Evolutionary conservation across 2,797 vertebrate species (phyloP), one percentile per base, ranked within the genome.

Genomic region (Rhabdomys pumilio): DNA sequence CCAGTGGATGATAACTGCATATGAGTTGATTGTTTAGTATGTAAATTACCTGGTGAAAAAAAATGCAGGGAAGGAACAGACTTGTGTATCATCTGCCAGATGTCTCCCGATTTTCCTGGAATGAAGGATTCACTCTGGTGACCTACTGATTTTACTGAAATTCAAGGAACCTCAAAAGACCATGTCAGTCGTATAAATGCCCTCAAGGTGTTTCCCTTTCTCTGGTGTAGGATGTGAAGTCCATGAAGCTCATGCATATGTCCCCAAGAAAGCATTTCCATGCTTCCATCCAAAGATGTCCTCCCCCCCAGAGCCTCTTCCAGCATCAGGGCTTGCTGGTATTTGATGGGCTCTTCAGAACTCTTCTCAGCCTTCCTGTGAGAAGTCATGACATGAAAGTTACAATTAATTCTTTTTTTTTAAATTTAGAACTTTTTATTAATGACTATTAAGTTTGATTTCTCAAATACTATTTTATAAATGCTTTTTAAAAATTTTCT

Each of bases 381-480:
- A 96, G 24, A 89, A 75, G 57, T 75, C 38, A n/a, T 79, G 34
- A n/a, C 24, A 50, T 94, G 38, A 53, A 38, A 15, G n/a, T 75
- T 93, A 47, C 61, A 41, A 59, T 67, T 44, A 73, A 84, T 77
- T 93, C 55, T 44, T 94, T 94, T 67, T 26, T 84, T 38, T 76
- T n/a, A n/a, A n/a, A 76, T 34, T 61, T 79, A 63, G 17, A 29
- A 61, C 38, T 77, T 69, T 59, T 11, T 7, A 76, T 10, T 22
- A 63, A 34, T 17, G 63, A 63, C 41, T 72, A 3, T 26, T 22
- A 95, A 94, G 79, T 72, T 79, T 50, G 80, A 0, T 73, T 95
- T 96, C 57, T 93, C 57, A 84, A 79, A 72, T 84, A 59, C 5
- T 83, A 38, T 61, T 77, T 83, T 97, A 83, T 72, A 90, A 41